These are phyloP conservation scores for Globia sparganii DNA, from an alignment of 2,888 invertebrate genomes.

Conservation along the genomic window DNA sequence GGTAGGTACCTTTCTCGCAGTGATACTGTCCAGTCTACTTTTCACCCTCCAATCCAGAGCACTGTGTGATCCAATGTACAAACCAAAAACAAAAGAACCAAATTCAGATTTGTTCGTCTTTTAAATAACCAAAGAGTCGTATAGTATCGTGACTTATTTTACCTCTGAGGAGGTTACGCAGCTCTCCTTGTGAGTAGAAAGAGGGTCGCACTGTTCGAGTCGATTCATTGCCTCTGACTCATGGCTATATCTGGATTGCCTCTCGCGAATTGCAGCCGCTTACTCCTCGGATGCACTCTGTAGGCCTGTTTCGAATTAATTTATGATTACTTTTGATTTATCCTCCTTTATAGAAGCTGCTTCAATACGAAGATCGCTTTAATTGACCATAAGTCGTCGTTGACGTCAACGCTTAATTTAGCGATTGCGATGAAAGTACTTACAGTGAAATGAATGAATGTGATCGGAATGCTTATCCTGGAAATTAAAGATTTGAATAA, in stretches of 20 bases:
- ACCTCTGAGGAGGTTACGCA: conserved; percentile 35
- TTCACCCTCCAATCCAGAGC: background rate
- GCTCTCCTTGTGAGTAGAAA: conserved; percentile 64
- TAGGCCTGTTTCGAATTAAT: conserved; percentile 54
- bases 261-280: conserved; percentile 70
- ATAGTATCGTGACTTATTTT: conserved; percentile 16
- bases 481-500: background rate
- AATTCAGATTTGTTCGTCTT: background rate
- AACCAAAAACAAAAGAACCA: background rate
- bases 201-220: conserved; percentile 66
- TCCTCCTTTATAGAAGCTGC: conserved; percentile 45
- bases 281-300: conserved; percentile 61
- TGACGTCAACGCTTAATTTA: conserved; percentile 58
- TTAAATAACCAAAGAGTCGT: conserved; percentile 10
- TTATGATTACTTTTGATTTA: conserved; percentile 65
- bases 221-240: conserved; percentile 74
- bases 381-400: conserved; percentile 50
- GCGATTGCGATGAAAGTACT: conserved; percentile 51
- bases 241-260: conserved; percentile 77
- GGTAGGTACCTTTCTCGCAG: background rate
- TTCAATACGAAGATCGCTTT: conserved; percentile 53
- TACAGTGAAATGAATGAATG: conserved; percentile 46
- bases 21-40: background rate
- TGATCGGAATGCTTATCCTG: conserved; percentile 34
- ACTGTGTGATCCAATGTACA: background rate